These are phyloP conservation scores for Drosophila neoperkinsi DNA, from an alignment of 2,888 invertebrate species.

Conservation along the genomic window DNA sequence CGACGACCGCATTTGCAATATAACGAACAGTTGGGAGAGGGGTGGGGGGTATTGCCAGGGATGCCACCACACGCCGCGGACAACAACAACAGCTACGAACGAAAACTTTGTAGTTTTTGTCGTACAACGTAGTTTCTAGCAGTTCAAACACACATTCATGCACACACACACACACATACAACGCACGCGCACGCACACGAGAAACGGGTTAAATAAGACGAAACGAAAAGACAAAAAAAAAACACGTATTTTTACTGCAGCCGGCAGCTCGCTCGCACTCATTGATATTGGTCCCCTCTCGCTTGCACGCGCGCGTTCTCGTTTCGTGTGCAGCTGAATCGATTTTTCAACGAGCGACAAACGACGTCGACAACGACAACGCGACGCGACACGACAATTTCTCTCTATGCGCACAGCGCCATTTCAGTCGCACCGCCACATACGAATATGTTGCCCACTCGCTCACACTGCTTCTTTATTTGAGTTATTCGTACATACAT, in stretches of 20 bases:
- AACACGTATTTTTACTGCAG: constrained; percentile 57
- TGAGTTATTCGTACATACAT: constrained; percentile 58
- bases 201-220: constrained; percentile 72
- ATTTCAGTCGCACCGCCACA: constrained; percentile 47
- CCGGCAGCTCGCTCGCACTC: constrained; percentile 48
- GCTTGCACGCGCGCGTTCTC: constrained; percentile 61
- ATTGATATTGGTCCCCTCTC: constrained; percentile 28
- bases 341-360: constrained; percentile 73
- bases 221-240: constrained; percentile 38
- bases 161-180: constrained; percentile 27
- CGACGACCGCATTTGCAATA: constrained; percentile 71
- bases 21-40: constrained; percentile 13
- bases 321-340: constrained; percentile 71
- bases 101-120: constrained; percentile 69
- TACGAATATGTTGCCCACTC: constrained; percentile 20
- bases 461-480: constrained; percentile 50
- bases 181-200: constrained; percentile 73
- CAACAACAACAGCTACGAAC: constrained; percentile 22
- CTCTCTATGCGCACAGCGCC: constrained; percentile 52
- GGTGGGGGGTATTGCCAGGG: constrained; percentile 5
- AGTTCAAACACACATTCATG: constrained; percentile 21
- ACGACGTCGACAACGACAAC: constrained; percentile 35
- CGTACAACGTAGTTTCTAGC: constrained; percentile 65
- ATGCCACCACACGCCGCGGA: constrained; percentile 73
- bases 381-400: constrained; percentile 73